Base-by-base conservation (phyloP, 2,888 invertebrate species). In the Ctena decussata region DNA sequence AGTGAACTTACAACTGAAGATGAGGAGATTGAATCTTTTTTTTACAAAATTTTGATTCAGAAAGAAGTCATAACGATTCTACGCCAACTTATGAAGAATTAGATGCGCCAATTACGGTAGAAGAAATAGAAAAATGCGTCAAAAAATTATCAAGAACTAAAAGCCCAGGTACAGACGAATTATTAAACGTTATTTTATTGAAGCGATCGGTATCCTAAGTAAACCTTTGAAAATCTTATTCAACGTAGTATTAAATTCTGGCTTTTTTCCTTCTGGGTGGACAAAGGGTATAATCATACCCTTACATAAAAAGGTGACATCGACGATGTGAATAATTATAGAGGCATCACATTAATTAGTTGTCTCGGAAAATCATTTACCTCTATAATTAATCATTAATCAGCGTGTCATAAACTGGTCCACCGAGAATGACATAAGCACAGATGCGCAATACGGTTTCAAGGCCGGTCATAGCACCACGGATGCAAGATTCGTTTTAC, bases 161-260 rank as follows among this genome's bases (percentile, higher is more conserved):
- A 53, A 53, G 53, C 21, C 53, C 53, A 53, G 53, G 53, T 6
- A 3, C 15, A n/a, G 53, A 53, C 21, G n/a, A 53, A 18, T 21
- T 37, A 39, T 24, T 71, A 21, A 73, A 73, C 49, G 73, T 12
- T 73, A 73, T 49, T 49, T 49, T n/a, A 73, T 73, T 73, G 32
- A 49, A 73, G 30, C 32, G 8, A 49, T 46, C 1, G 73, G 49
- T 21, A 2, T 73, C 1, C n/a, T 73, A 18, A 49, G 0, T 3
- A 49, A 73, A 24, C 39, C 46, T 0, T 30, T 73, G 18, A 32
- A 46, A 73, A 21, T 46, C 8, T 32, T 46, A 18, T 73, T 73
- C n/a, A n/a, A n/a, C n/a, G n/a, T n/a, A n/a, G n/a, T n/a, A n/a
- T n/a, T n/a, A n/a, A n/a, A n/a, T n/a, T n/a, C n/a, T n/a, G n/a